Percentiles rank a stretch among this genome's conserved stretches.
Conservation (phyloP, 2,888 invertebrate genomes). For the Poecilobothrus nobilitatus region DNA sequence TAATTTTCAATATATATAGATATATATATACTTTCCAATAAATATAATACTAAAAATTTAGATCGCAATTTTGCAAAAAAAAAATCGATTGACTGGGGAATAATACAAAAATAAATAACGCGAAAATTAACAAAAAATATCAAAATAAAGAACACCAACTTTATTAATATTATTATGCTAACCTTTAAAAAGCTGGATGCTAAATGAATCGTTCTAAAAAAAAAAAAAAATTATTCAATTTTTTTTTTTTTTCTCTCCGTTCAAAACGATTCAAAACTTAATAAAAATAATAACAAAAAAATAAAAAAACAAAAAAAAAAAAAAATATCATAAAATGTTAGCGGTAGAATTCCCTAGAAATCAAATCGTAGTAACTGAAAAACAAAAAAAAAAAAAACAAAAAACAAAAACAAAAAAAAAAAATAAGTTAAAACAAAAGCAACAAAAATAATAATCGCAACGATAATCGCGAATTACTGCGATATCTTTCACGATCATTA, state of each 20-base stretch:
- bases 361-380: not conserved
- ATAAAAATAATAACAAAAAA: no score
- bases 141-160: not conserved
- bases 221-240: not conserved
- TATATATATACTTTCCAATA: no score
- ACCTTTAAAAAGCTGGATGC: conserved; percentile 6
- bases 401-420: not conserved
- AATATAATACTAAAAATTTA: no score
- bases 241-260: no score
- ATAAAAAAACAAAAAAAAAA: no score
- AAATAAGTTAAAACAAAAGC: no score
- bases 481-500: conserved; percentile 6
- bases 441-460: no score
- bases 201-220: not conserved
- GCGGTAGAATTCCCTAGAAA: not conserved
- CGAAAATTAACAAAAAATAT: not conserved
- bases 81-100: not conserved
- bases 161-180: not conserved
- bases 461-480: not conserved
- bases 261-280: no score
- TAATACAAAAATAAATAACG: not conserved
- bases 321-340: no score
- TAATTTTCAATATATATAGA: no score
- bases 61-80: not conserved
- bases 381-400: not conserved